Percentiles rank a stretch among this genome's conserved stretches.
Evolutionary conservation across 2,888 invertebrate genomes (phyloP).

Genomic region (Drosophila prolongata): DNA sequence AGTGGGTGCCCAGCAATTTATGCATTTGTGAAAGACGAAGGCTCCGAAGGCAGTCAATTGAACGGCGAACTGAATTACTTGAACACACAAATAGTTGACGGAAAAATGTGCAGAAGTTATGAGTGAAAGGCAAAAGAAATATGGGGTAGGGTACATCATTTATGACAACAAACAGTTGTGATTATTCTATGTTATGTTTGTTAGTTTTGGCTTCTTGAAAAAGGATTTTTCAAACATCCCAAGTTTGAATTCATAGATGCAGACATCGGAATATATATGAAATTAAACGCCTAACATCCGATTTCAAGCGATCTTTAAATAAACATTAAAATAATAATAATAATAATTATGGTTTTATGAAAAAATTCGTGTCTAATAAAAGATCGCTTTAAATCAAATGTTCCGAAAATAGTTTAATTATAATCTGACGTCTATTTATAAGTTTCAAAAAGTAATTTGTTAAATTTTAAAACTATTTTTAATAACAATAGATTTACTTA

Average conservation of each 20-base stretch:
- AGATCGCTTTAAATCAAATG: too few relatives aligned
- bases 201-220: background rate
- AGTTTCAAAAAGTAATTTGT: too few relatives aligned
- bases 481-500: too few relatives aligned
- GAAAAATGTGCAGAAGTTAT: constrained; percentile 21
- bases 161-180: constrained; percentile 20
- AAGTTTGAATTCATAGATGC: background rate
- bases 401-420: too few relatives aligned
- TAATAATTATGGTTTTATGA: too few relatives aligned
- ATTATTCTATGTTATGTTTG: background rate
- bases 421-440: too few relatives aligned
- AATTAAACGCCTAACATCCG: too few relatives aligned
- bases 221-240: background rate
- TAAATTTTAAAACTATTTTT: too few relatives aligned
- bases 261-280: too few relatives aligned
- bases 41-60: constrained; percentile 51
- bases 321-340: too few relatives aligned
- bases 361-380: too few relatives aligned
- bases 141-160: background rate
- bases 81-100: constrained; percentile 53
- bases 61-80: constrained; percentile 54
- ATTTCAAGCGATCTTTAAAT: too few relatives aligned
- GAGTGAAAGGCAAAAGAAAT: constrained; percentile 15
- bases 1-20: constrained; percentile 70
- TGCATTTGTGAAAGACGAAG: constrained; percentile 69